phyloP scores from a whole-genome alignment of 2,888 invertebrate species.

The Silvanus unidentatus region DNA sequence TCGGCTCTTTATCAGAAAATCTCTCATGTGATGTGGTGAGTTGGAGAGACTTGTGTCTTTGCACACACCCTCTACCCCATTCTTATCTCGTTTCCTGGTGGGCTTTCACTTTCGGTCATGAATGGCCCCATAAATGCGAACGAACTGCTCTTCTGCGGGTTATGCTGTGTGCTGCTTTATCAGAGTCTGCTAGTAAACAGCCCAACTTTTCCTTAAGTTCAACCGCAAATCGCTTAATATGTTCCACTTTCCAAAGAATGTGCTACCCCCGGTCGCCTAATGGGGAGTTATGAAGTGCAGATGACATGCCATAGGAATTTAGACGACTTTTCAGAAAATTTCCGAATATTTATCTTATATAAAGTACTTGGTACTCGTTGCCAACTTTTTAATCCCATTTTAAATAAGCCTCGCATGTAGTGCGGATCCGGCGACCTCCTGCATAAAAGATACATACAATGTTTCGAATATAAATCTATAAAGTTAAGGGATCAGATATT shows the following conservation, averaged over 20 bases:
- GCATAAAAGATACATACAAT: no score
- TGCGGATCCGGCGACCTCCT: no score
- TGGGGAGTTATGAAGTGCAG: slow-evolving; percentile 22
- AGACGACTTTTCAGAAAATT: neutral
- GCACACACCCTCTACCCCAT: slow-evolving; percentile 9
- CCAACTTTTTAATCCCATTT: no score
- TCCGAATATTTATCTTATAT: no score
- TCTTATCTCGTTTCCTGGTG: slow-evolving; percentile 26
- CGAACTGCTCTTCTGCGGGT: slow-evolving; percentile 30
- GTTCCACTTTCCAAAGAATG: slow-evolving; percentile 25
- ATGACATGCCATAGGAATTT: slow-evolving; percentile 19
- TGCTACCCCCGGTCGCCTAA: slow-evolving; percentile 10
- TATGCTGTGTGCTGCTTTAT: slow-evolving; percentile 25
- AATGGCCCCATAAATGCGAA: slow-evolving; percentile 31
- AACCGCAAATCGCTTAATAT: slow-evolving; percentile 28
- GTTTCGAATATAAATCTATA: no score
- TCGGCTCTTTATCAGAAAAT: slow-evolving; percentile 12
- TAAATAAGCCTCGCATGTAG: no score
- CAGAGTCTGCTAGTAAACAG: slow-evolving; percentile 20
- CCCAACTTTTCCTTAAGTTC: slow-evolving; percentile 24
- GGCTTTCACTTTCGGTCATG: slow-evolving; percentile 29
- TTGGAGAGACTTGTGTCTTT: slow-evolving; percentile 11
- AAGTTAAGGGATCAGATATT: no score
- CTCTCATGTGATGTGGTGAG: slow-evolving; percentile 10
- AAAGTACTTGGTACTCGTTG: no score